Evolutionary conservation across 2,113 vertebrate species (phyloP), one percentile per base, ranked within the genome.

Genomic region (Patagioenas fasciata): DNA sequence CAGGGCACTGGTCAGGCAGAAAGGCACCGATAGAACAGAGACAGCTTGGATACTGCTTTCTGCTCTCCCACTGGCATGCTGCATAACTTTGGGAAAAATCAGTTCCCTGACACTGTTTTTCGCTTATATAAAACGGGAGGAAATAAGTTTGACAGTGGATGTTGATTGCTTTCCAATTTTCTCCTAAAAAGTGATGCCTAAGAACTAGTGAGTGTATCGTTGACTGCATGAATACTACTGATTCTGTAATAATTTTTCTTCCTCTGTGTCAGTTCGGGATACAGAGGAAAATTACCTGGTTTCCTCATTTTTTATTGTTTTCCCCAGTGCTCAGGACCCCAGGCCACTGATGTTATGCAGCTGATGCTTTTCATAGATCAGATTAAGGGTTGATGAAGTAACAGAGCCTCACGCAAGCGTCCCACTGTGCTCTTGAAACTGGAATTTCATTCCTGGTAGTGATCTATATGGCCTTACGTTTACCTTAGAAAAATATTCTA

Each of bases 341-440:
- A 91, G 60, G 64, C 79, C 77, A 54, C 79, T 73, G 80, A 66
- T 48, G 69, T 42, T 88, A 51, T 66, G 74, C 53, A 90, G 84
- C 87, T 70, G 84, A 84, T 89, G 62, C 93, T 91, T 95, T 91
- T 70, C 88, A 53, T 51, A 57, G 91, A 79, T 84, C 12, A 1
- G 44, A 85, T 91, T 93, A 92, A 93, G 70, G 26, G 44, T 26
- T 89, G 44, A 65, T 79, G 50, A 65, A 81, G 83, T 91, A 86
- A 69, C 77, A 65, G 44, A 92, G 31, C 40, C 73, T 72, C 54
- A 18, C 62, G 61, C 53, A 84, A 81, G 72, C 36, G n/a, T 93
- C 92, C 80, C 80, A 62, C 80, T 92, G 85, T 92, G 86, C 85
- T 96, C 70, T 65, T 91, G 77, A 96, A 94, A 80, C 61, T 87